phyloP scores from a whole-genome alignment of 2,797 vertebrate species.

The Pseudomugil tenellus region DNA sequence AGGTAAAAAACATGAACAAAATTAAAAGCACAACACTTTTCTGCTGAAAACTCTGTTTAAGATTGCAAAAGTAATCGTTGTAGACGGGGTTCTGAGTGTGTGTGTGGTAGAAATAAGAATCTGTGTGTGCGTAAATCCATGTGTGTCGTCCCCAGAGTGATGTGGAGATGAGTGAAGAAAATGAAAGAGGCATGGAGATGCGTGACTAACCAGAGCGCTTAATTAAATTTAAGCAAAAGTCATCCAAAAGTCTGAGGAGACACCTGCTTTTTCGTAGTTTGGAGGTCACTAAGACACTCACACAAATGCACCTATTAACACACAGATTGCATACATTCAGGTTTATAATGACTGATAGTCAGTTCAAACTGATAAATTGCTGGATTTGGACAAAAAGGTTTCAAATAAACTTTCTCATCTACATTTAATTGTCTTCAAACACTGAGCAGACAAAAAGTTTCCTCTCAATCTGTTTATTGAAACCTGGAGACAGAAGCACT shows the following conservation, averaged over 20 bases:
- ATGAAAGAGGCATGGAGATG: slow-evolving; percentile 13
- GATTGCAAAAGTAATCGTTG: not conserved
- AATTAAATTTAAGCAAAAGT: slow-evolving; percentile 32
- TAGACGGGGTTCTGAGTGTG: not conserved
- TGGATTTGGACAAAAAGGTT: not conserved
- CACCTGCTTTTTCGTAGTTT: slow-evolving; percentile 4
- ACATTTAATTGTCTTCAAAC: not conserved
- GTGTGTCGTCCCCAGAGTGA: not conserved
- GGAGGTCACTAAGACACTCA: not conserved
- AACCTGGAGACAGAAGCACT: too few relatives aligned
- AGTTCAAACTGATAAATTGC: not conserved
- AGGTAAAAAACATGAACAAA: not conserved
- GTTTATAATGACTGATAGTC: too few relatives aligned
- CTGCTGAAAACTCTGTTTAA: not conserved
- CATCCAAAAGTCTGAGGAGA: slow-evolving; percentile 21
- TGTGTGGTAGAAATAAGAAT: not conserved
- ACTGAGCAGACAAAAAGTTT: not conserved
- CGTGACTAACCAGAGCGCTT: slow-evolving; percentile 33
- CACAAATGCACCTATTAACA: not conserved
- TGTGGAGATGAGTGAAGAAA: slow-evolving; percentile 8
- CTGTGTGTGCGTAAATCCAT: not conserved
- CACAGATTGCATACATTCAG: too few relatives aligned
- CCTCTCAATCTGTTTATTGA: not conserved
- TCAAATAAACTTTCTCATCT: not conserved
- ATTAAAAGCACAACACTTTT: not conserved